Evolutionary conservation across 2,888 invertebrate species (phyloP).

Genomic region (Trichogramma evanescens): DNA sequence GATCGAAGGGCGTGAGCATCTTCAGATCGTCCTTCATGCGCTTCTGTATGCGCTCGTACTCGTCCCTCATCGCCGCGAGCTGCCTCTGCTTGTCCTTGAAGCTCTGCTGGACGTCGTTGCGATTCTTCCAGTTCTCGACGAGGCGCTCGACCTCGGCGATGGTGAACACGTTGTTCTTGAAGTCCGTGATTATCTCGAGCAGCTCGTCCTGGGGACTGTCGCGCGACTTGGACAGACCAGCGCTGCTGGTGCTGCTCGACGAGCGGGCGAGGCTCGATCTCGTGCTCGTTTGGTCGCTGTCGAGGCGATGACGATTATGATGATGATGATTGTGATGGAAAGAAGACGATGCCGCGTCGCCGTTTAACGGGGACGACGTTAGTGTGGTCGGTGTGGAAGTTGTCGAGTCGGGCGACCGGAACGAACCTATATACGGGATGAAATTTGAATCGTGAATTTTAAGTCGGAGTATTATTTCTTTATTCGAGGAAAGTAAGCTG

Average conservation of each 20-base stretch:
- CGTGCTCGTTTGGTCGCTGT: conserved; percentile 5
- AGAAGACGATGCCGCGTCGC: neutral
- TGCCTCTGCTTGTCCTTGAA: conserved; percentile 80
- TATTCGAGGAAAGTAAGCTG: too few species aligned
- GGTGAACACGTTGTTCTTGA: conserved; percentile 80
- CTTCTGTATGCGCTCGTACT: conserved; percentile 76
- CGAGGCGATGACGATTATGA: neutral
- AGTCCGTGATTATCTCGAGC: conserved; percentile 80
- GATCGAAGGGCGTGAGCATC: conserved; percentile 73
- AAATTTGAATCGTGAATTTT: too few species aligned
- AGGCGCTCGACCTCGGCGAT: conserved; percentile 78
- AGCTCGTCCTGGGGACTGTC: conserved; percentile 62
- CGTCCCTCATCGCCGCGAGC: conserved; percentile 69
- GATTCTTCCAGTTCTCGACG: conserved; percentile 79
- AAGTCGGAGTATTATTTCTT: too few species aligned
- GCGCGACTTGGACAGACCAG: neutral
- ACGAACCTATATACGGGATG: too few species aligned
- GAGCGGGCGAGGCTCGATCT: neutral
- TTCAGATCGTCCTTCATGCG: conserved; percentile 69
- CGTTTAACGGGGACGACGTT: conserved; percentile 1
- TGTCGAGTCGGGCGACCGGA: conserved; percentile 13
- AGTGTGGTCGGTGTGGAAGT: conserved; percentile 8
- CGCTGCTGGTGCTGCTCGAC: neutral
- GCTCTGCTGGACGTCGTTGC: conserved; percentile 81
- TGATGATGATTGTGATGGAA: neutral